Conservation (phyloP, 2,888 invertebrate genomes). For the Panopea generosa region DNA sequence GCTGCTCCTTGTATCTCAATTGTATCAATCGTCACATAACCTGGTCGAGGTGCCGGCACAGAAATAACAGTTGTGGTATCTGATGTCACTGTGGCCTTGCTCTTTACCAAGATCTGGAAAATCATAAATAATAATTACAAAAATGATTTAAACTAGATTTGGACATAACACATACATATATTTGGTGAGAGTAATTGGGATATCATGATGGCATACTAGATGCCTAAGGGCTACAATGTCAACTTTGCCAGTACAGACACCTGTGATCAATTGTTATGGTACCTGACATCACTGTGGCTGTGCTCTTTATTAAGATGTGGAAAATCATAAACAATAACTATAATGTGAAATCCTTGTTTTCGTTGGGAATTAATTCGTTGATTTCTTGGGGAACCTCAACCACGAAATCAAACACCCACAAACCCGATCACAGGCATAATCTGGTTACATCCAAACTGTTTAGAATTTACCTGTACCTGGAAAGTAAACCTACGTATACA, state of each 20-base stretch:
- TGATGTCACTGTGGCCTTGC: conserved; percentile 35
- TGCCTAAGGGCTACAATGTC: too few relatives aligned
- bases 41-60: conserved; percentile 34
- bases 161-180: not conserved
- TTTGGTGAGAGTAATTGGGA: not conserved
- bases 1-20: conserved; percentile 49
- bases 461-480: too few relatives aligned
- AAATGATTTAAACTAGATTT: not conserved
- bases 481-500: too few relatives aligned
- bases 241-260: too few relatives aligned
- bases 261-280: conserved; percentile 51
- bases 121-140: not conserved
- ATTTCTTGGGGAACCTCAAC: too few relatives aligned
- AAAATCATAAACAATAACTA: too few relatives aligned
- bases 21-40: conserved; percentile 40
- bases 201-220: too few relatives aligned
- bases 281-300: conserved; percentile 38
- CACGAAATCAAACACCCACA: too few relatives aligned
- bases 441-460: too few relatives aligned
- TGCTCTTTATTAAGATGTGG: conserved; percentile 63
- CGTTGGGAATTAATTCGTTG: too few relatives aligned
- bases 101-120: conserved; percentile 64
- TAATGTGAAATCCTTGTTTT: too few relatives aligned
- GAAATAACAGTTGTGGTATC: conserved; percentile 52
- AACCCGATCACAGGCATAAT: too few relatives aligned